Percentiles rank a stretch among this genome's conserved stretches.
Evolutionary conservation across 2,797 vertebrate species (phyloP).

Genomic region (Bovichtus diacanthus): DNA sequence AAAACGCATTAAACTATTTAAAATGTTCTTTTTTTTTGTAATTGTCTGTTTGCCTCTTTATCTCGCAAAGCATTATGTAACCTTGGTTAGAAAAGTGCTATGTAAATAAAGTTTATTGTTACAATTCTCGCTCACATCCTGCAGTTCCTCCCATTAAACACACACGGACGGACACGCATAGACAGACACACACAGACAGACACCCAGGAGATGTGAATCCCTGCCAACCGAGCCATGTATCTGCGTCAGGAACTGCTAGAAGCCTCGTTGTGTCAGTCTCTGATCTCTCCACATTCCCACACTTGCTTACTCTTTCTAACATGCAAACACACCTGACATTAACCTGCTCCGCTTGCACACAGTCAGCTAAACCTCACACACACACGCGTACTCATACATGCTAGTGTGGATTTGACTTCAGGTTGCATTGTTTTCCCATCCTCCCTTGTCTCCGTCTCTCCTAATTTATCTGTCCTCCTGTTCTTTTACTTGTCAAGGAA

Average conservation of each 20-base stretch:
- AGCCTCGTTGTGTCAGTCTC: slow-evolving; percentile 51
- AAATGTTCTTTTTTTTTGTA: too few species aligned
- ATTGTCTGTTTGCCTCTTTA: too few species aligned
- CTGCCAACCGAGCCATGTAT: slow-evolving; percentile 59
- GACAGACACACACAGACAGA: not conserved
- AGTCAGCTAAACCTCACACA: slow-evolving; percentile 7
- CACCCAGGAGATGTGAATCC: slow-evolving; percentile 38
- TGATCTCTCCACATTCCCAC: slow-evolving; percentile 22
- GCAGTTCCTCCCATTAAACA: slow-evolving; percentile 29
- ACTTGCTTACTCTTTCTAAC: slow-evolving; percentile 23
- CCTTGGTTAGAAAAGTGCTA: too few species aligned
- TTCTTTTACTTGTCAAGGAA: slow-evolving; percentile 50
- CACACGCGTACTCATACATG: not conserved
- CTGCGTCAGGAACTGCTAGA: slow-evolving; percentile 59
- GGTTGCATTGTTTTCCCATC: slow-evolving; percentile 18
- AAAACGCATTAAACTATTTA: too few species aligned
- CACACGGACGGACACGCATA: slow-evolving; percentile 16
- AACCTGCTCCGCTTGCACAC: slow-evolving; percentile 28
- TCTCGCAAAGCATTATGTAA: too few species aligned
- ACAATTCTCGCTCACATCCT: slow-evolving; percentile 57
- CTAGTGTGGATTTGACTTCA: slow-evolving; percentile 34
- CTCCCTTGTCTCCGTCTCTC: not conserved
- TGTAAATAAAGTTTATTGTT: too few species aligned
- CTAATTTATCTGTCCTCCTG: slow-evolving; percentile 29
- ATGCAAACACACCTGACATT: slow-evolving; percentile 28